Base-by-base conservation (phyloP, 1,140 invertebrate genomes). In the Pygmarrhopalites habei region DNA sequence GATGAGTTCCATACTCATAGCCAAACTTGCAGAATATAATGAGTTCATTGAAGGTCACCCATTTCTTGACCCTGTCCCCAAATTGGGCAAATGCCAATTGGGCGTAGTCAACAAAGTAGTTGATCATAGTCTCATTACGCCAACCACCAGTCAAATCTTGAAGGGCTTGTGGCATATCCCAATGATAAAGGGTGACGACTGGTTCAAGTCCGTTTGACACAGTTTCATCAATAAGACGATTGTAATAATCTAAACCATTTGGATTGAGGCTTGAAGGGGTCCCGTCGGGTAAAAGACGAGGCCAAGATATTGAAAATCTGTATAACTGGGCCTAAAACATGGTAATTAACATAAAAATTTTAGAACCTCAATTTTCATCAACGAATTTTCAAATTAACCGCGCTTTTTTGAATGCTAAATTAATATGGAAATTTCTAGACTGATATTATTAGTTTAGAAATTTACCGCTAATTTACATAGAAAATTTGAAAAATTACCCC, bases 161-260 rank as follows among this genome's bases (percentile, higher is more conserved):
- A n/a, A n/a, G n/a, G n/a, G n/a, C n/a, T n/a, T n/a, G n/a, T n/a
- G n/a, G n/a, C n/a, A n/a, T n/a, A n/a, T n/a, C n/a, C n/a, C n/a
- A n/a, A n/a, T n/a, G n/a, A 86, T 84, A 69, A 85, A 86, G 26
- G 0, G 84, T 86, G 0, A 85, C 83, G 79, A 74, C 67, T 25
- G 75, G 74, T 56, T 67, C 26, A 41, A 77, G 75, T 23, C 67
- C 63, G 26, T 71, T 67, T 7, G 23, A 64, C 2, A 75, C 19
- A 7, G 77, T 57, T 12, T 60, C 63, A 52, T 75, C 61, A 35
- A 77, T 72, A 17, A 77, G 43, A 17, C 69, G 62, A 46, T 73
- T 71, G 63, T 77, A 77, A 59, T 76, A 77, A 21, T 72, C 62
- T 32, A 77, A 62, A 23, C 75, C 76, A 12, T 57, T 51, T 53